Evolutionary conservation across 2,888 invertebrate species (phyloP), one percentile per base, ranked within the genome.

Genomic region (Dynastes maya): DNA sequence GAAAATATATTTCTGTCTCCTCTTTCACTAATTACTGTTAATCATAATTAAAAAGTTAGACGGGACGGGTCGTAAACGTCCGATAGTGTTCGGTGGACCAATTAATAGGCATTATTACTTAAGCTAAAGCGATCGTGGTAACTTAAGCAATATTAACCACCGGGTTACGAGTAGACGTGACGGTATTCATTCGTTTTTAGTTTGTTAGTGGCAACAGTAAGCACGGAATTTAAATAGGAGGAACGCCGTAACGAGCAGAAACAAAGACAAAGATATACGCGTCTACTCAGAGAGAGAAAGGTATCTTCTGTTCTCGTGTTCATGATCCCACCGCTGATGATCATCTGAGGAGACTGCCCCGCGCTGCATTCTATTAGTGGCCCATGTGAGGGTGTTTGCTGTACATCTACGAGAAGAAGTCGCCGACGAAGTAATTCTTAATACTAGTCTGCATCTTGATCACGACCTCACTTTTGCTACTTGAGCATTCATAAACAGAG

Each of bases 401-500:
- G 65, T 45, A 22, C 9, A 11, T 68, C 29, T 68, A 5, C 51
- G 68, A 13, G 51, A 11, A 9, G 51, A 11, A 9, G 51, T 11
- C 49, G 72, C 27, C 61, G 45, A 29, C 49, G 61, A 45, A 74
- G 61, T 61, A 74, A 74, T 74, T 49, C 45, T 61, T 74, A 74
- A 61, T 61, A 61, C 61, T 55, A 74, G 72, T 74, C 61, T 22
- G 45, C 45, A 74, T 74, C 61, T 61, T 70, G 70, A 77, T 77
- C 77, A 70, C 77, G 77, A 51, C 63, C 61, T 61, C 45, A 70
- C 77, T 77, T 63, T 22, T 70, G 77, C 77, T 77, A 70, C 70
- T 77, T 77, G 70, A 51, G 63, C 77, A 77, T 77, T 77, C 77
- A 77, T 77, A 77, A 77, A 63, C 70, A 63, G 49, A 70, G 68